Evolutionary conservation across 2,797 vertebrate genomes (phyloP), one percentile per base, ranked within the genome.

Genomic region (Octomys mimax): DNA sequence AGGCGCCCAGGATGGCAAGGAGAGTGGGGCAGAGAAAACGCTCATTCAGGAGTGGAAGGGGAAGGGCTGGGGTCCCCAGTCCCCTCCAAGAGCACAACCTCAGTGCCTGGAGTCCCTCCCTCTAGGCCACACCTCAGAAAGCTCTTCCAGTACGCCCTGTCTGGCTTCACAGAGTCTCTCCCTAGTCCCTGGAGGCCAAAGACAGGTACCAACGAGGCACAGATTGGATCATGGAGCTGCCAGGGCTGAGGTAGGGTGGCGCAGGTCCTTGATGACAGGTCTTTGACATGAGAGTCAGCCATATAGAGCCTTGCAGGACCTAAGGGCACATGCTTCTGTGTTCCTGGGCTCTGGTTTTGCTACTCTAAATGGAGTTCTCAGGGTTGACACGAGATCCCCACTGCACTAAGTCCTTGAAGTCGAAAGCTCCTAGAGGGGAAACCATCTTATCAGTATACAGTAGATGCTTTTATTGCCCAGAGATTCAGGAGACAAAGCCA

Each of bases 71-170:
- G 21, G n/a, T 1, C 19, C 16, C 22, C 5, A 6, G 2, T 78
- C 42, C 26, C 42, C 42, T 77, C 14, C 26, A 16, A 49, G 75
- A 49, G 42, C 46, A 39, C 8, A 14, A 36, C 21, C 22, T 22
- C 54, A 28, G 1, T 24, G 54, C 39, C n/a, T 36, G 6, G 57
- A 61, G 39, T 57, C 16, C 57, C 57, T 59, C n/a, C 77, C 22
- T 26, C 11, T 39, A 61, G 57, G n/a, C 12, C 57, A 16, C 33
- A 18, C n/a, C 11, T 82, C 57, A 14, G 28, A 61, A 61, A 61
- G 57, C 0, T 73, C 11, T 26, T 39, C 22, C 24, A 42, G 1
- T 12, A 46, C 6, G 4, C 10, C 13, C 28, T 0, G 0, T 31
- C 49, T 42, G 61, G 42, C 22, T 52, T 93, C 4, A 16, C 8